Evolutionary conservation across 2,888 invertebrate species (phyloP), one percentile per base, ranked within the genome.

Genomic region (Pammene fasciana): DNA sequence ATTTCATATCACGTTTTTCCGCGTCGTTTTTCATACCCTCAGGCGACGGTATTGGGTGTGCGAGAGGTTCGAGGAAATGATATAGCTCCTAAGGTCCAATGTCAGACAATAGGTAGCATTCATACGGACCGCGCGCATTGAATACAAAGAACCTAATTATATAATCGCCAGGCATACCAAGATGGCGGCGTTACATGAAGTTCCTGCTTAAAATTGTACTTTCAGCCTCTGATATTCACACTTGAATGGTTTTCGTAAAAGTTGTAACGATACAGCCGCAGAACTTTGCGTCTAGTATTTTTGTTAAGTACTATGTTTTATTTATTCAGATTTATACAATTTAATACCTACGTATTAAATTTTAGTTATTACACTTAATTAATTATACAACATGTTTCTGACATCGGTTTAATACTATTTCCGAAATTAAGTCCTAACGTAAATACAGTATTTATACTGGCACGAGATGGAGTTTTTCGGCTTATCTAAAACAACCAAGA

Each of bases 41-140:
- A 46, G 64, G 62, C 54, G 41, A 48, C 59, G 54, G 46, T 48
- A 43, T 46, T 75, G 74, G 79, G 80, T 82, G 84, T 79, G 82
- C 79, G 80, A 82, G 87, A 88, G 90, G 90, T 90, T 90, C 83
- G 82, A 88, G 77, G 72, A 83, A 91, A 90, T 92, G 91, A 92
- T 92, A 90, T 92, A 92, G 90, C 90, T 87, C 72, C 86, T 74
- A 82, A 90, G 92, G 92, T 92, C 92, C 90, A 86, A 90, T 89
- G 92, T 91, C 92, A 91, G 92, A 90, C 90, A 89, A 88, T 92
- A 91, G 92, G 90, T 89, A 90, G 86, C 91, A 92, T 92, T 92
- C 92, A 92, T 91, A 91, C 90, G 86, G 79, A 68, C 77, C 78
- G 74, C 86, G 88, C 82, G 82, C 74, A 75, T 77, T 84, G 93